Base-by-base conservation (phyloP, 2,888 invertebrate genomes). In the Thecophora atra region DNA sequence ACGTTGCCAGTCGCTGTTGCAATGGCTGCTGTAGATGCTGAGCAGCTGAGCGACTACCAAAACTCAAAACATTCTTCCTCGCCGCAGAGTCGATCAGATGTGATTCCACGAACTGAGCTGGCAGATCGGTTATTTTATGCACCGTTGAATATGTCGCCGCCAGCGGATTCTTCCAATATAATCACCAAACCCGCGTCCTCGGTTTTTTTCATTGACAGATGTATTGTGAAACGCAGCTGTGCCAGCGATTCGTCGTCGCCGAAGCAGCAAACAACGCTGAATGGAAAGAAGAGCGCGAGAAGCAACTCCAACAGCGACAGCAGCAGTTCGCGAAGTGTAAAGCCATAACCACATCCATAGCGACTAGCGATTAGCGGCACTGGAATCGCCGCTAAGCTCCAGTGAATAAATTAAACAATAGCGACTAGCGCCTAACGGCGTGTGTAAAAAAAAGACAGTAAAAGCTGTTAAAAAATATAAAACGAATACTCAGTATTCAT, bases 1-100 rank as follows among this genome's bases (percentile, higher is more conserved):
- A 21, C 67, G n/a, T n/a, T n/a, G n/a, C n/a, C n/a, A 21, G 19
- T 21, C n/a, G 28, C 28, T 15, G 63, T 56, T 37, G 28, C 58
- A 26, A 56, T 62, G 17, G 74, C 68, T 4, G 68, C 52, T 5
- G 26, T 44, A 19, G 72, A 81, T 0, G 79, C 82, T 74, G 79
- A 80, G 21, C 79, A 75, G 11, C 76, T 81, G 30, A 80, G 78
- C 70, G 81, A 80, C 52, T 78, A 74, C 65, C 78, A 81, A 37
- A 76, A 76, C 42, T 78, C 77, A 11, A 78, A 77, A 65, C 70
- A 72, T 37, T 69, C 74, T n/a, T n/a, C 62, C 15, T n/a, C 44
- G 37, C 37, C 3, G 37, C 42, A 19, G 21, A 44, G 5, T 6
- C 17, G 62, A 7, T 30, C 37, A 13, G 67, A 24, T 15, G 30